Percentiles rank a stretch among this genome's conserved stretches.
phyloP scores from a whole-genome alignment of 2,888 invertebrate genomes.

The Timandra comae region DNA sequence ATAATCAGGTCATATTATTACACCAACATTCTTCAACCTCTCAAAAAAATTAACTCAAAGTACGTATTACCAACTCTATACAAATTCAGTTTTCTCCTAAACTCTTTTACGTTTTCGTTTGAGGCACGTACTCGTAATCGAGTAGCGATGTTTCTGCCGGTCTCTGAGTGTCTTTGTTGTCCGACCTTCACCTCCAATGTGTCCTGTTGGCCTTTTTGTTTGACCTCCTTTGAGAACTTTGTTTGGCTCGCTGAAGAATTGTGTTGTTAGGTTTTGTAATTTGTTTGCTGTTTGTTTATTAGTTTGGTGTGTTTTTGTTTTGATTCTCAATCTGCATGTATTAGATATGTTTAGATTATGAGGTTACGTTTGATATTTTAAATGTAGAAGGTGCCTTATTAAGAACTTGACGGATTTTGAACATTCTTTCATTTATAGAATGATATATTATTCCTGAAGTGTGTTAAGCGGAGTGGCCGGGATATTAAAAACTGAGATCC shows the following conservation, averaged over 20 bases:
- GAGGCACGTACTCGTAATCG: conserved; percentile 42
- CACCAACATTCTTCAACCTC: background rate
- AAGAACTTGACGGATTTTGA: too few relatives aligned
- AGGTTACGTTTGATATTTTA: too few relatives aligned
- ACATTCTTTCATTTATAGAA: too few relatives aligned
- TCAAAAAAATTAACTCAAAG: background rate
- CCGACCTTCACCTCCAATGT: conserved; percentile 54
- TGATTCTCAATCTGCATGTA: too few relatives aligned
- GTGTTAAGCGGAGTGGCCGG: too few relatives aligned
- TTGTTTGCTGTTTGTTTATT: conserved; percentile 2
- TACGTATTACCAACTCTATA: conserved; percentile 36
- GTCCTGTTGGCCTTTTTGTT: conserved; percentile 29
- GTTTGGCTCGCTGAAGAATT: conserved; percentile 21
- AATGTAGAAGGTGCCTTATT: too few relatives aligned
- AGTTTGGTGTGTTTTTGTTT: background rate
- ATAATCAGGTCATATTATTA: too few relatives aligned
- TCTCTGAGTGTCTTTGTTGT: conserved; percentile 33
- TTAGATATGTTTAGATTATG: too few relatives aligned
- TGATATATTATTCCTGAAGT: too few relatives aligned
- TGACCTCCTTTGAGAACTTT: conserved; percentile 24
- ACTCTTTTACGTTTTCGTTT: conserved; percentile 45
- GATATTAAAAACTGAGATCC: too few relatives aligned
- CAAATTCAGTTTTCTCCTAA: conserved; percentile 31
- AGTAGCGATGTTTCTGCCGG: conserved; percentile 47
- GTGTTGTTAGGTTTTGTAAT: conserved; percentile 10